These are phyloP conservation scores for Pachliopta kotzebuea DNA, from an alignment of 2,888 invertebrate genomes.

Conservation along the genomic window DNA sequence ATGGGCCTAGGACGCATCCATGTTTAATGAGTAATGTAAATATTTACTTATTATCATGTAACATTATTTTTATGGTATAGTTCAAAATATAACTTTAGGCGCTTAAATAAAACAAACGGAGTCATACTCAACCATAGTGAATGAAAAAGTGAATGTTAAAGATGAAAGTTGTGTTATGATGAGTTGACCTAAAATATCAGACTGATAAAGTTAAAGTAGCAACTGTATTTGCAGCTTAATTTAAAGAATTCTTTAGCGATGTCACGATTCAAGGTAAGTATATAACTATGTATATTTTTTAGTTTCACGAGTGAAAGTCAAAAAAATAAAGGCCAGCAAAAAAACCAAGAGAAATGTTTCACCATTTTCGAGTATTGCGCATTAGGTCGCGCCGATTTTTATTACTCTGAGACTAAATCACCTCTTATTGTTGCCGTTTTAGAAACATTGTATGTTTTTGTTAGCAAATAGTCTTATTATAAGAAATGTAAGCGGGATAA, in stretches of 20 bases:
- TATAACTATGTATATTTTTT: neutral
- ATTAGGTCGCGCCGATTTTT: slow-evolving; percentile 69
- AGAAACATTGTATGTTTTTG: neutral
- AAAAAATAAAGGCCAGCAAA: slow-evolving; percentile 36
- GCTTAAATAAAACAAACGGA: slow-evolving; percentile 29
- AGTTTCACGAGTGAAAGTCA: slow-evolving; percentile 3
- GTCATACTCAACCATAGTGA: slow-evolving; percentile 28
- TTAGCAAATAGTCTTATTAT: slow-evolving; percentile 23
- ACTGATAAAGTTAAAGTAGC: neutral
- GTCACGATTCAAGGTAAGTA: neutral
- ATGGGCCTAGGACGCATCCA: slow-evolving; percentile 1
- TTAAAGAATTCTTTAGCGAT: neutral
- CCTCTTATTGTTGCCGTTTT: slow-evolving; percentile 32
- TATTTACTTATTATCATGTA: slow-evolving; percentile 3
- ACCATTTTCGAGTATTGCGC: slow-evolving; percentile 69
- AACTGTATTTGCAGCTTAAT: neutral
- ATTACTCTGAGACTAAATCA: slow-evolving; percentile 50
- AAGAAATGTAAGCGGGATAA: slow-evolving; percentile 18
- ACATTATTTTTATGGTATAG: neutral
- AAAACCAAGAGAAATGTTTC: slow-evolving; percentile 54
- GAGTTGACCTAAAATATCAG: slow-evolving; percentile 2
- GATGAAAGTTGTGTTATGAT: slow-evolving; percentile 33
- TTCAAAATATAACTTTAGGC: neutral
- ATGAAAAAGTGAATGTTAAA: slow-evolving; percentile 26
- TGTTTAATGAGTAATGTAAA: slow-evolving; percentile 3